A percentile compares a stretch with the other conserved stretches of the same genome.
phyloP scores from a whole-genome alignment of 2,113 vertebrate genomes.

The Harpagus bidentatus region DNA sequence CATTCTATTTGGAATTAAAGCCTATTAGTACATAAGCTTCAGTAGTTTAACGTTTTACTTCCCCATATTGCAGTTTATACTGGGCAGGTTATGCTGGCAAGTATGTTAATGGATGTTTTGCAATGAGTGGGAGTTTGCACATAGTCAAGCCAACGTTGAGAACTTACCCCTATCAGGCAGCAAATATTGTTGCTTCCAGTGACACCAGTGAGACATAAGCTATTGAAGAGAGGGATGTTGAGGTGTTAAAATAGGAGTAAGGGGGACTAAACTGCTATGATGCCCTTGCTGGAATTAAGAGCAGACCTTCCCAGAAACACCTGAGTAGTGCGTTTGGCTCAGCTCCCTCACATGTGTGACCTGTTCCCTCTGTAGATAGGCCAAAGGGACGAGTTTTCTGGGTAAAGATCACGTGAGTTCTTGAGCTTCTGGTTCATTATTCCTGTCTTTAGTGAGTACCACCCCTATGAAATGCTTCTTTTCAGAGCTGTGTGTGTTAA shows the following conservation, averaged over 20 bases:
- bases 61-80: not conserved
- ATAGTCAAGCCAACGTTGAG: not conserved
- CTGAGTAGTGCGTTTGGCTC: not conserved
- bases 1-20: not conserved
- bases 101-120: not conserved
- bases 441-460: not conserved
- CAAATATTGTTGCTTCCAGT: not conserved
- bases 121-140: not conserved
- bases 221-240: not conserved
- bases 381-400: not conserved
- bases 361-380: not conserved
- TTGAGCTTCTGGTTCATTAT: not conserved
- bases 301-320: not conserved
- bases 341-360: rapidly evolving
- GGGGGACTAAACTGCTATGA: not conserved
- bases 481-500: not conserved
- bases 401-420: not conserved
- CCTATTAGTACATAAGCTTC: not conserved
- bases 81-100: not conserved
- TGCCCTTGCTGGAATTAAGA: not conserved
- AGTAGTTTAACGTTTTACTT: not conserved
- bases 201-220: not conserved
- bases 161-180: not conserved
- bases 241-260: not conserved
- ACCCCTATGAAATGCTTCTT: not conserved